phyloP scores from a whole-genome alignment of 2,888 invertebrate species.

The Gerris lacustris region DNA sequence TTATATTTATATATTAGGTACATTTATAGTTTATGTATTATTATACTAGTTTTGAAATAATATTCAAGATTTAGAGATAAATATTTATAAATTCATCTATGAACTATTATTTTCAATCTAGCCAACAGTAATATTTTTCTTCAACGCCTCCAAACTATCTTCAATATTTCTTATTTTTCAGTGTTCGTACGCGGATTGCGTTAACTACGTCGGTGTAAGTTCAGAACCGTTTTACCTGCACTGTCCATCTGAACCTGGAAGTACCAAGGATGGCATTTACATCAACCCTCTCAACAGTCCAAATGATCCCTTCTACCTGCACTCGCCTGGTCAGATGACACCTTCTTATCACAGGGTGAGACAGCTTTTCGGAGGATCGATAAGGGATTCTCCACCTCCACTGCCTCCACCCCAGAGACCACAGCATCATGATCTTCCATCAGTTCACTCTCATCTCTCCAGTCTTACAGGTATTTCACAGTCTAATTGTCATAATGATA shows the following conservation, averaged over 20 bases:
- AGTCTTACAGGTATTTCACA: conserved; percentile 8
- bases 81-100: too few species aligned
- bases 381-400: conserved; percentile 30
- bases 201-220: conserved; percentile 41
- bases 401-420: conserved; percentile 14
- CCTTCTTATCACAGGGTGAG: conserved; percentile 70
- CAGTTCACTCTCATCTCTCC: neutral
- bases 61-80: too few species aligned
- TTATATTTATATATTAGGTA: too few species aligned
- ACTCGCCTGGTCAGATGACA: conserved; percentile 42
- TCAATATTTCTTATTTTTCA: conserved; percentile 34
- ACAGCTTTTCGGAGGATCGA: conserved; percentile 54
- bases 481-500: too few species aligned
- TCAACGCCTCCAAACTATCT: too few species aligned
- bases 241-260: conserved; percentile 48
- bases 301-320: conserved; percentile 70
- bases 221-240: conserved; percentile 64
- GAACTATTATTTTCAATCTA: too few species aligned
- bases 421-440: conserved; percentile 7
- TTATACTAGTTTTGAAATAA: too few species aligned
- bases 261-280: conserved; percentile 59
- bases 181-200: conserved; percentile 46
- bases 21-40: too few species aligned
- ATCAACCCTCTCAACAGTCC: conserved; percentile 62
- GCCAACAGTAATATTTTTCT: too few species aligned